These are phyloP conservation scores for Nomia melanderi DNA, from an alignment of 1,140 invertebrate genomes.

Conservation along the genomic window DNA sequence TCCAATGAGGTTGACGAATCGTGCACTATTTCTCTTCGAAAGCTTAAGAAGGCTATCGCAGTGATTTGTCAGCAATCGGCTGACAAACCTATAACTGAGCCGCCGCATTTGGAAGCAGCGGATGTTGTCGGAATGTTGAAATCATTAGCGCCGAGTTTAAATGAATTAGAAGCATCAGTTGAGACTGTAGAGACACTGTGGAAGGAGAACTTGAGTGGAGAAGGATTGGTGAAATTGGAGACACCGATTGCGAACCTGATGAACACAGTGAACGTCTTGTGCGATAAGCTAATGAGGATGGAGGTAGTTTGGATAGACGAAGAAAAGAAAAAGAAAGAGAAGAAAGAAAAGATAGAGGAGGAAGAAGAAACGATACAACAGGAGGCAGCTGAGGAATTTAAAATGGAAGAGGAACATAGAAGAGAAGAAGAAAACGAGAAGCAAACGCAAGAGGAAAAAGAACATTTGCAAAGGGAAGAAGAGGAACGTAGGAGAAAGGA, in stretches of 20 bases:
- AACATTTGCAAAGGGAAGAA: constrained; percentile 34
- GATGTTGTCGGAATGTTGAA: background rate
- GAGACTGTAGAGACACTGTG: constrained; percentile 29
- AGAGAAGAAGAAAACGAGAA: constrained; percentile 45
- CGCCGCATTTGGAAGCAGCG: background rate
- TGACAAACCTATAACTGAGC: constrained; percentile 43
- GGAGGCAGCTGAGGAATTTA: constrained; percentile 39
- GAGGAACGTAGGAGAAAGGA: constrained; percentile 39
- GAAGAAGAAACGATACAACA: background rate
- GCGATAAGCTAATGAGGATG: constrained; percentile 20
- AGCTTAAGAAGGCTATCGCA: constrained; percentile 23
- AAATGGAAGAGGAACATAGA: constrained; percentile 26
- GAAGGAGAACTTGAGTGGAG: constrained; percentile 15
- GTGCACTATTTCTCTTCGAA: constrained; percentile 3
- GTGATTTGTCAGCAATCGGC: constrained; percentile 40
- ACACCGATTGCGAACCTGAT: constrained; percentile 32
- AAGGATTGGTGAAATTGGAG: constrained; percentile 43
- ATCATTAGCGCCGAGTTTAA: constrained; percentile 11
- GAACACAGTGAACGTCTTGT: constrained; percentile 4
- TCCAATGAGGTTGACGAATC: background rate
- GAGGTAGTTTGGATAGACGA: constrained; percentile 15
- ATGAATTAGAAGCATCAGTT: constrained; percentile 34
- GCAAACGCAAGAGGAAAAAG: constrained; percentile 36
- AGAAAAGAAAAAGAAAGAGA: constrained; percentile 53
- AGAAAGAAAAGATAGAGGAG: constrained; percentile 50